Evolutionary conservation across 1,140 invertebrate genomes (phyloP).

Genomic region (Calycopis cecrops): DNA sequence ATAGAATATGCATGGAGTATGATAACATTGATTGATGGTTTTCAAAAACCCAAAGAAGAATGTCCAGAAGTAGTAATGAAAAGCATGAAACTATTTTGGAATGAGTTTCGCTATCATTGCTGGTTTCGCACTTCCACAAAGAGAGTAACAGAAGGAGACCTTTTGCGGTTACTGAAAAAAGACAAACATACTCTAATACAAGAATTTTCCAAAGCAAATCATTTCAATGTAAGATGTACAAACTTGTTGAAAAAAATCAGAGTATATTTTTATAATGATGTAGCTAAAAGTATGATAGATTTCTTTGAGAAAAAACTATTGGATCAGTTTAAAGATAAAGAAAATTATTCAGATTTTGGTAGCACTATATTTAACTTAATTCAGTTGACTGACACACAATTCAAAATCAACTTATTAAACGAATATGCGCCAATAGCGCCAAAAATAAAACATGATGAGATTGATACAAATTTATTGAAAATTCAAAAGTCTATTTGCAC

Average conservation of each 20-base stretch:
- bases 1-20: conserved; percentile 21
- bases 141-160: conserved; percentile 22
- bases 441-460: conserved; percentile 39
- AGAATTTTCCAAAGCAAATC: conserved; percentile 24
- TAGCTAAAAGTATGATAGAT: conserved; percentile 31
- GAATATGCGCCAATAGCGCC: conserved; percentile 39
- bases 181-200: conserved; percentile 32
- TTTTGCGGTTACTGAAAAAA: conserved; percentile 38
- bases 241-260: conserved; percentile 38
- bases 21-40: conserved; percentile 20
- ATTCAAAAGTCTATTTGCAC: conserved; percentile 47
- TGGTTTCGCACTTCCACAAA: conserved; percentile 19
- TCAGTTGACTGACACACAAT: conserved; percentile 35
- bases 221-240: conserved; percentile 22
- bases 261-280: conserved; percentile 49
- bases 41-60: conserved; percentile 32
- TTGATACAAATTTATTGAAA: conserved; percentile 28
- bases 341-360: conserved; percentile 4
- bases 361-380: conserved; percentile 38
- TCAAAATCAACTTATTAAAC: conserved; percentile 36
- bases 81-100: conserved; percentile 32
- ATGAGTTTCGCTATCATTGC: conserved; percentile 23
- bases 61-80: conserved; percentile 35
- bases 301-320: conserved; percentile 25
- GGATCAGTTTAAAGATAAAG: conserved; percentile 16